These are phyloP conservation scores for Aegypius monachus DNA, from an alignment of 2,113 vertebrate species.

Conservation along the genomic window DNA sequence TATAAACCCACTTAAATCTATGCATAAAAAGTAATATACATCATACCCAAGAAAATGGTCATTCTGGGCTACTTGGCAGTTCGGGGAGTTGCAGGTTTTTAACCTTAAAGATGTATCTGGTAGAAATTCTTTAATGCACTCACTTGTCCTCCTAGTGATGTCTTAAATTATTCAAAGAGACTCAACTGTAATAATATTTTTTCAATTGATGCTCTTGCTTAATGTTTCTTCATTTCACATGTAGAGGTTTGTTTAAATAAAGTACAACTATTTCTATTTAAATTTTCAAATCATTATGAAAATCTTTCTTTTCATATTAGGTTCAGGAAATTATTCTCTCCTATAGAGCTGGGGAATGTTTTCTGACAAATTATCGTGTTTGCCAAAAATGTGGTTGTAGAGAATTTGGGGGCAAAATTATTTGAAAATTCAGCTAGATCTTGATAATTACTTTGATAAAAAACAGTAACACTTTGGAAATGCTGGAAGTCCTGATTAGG, in stretches of 20 bases:
- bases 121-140: neutral
- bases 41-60: neutral
- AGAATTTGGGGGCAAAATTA: neutral
- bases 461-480: neutral
- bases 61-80: neutral
- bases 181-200: neutral
- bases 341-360: neutral
- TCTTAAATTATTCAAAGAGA: neutral
- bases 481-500: neutral
- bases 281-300: neutral
- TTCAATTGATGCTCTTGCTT: neutral
- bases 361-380: neutral
- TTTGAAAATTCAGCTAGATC: neutral
- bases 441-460: neutral
- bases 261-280: neutral
- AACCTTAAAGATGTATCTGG: neutral
- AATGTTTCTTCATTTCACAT: neutral
- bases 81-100: neutral
- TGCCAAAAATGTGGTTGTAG: neutral
- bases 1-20: slow-evolving; percentile 4
- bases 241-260: neutral
- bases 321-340: neutral
- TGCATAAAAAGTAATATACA: neutral
- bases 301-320: neutral
- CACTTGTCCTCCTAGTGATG: neutral